These are phyloP conservation scores for Liasis olivaceus DNA, from an alignment of 2,797 vertebrate species.

Conservation along the genomic window DNA sequence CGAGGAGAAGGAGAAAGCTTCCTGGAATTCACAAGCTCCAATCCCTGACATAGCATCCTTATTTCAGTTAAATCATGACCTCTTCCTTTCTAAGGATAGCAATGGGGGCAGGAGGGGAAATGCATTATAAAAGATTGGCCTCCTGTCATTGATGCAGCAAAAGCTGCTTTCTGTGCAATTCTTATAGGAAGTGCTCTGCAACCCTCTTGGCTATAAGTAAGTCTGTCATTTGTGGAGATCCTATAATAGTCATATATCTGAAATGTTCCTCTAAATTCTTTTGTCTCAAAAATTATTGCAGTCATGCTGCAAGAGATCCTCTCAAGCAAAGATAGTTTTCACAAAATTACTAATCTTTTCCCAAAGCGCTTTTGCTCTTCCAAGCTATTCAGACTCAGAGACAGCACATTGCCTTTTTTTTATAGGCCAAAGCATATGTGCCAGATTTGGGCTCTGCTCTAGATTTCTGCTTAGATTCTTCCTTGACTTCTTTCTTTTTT, in stretches of 20 bases:
- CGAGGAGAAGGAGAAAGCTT: not conserved
- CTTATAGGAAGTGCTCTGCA: not conserved
- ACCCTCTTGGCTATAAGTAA: not conserved
- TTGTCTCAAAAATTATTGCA: not conserved
- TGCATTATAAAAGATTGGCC: no score
- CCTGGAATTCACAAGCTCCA: not conserved
- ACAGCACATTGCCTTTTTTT: not conserved
- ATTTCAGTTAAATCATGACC: not conserved
- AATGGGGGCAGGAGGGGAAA: not conserved
- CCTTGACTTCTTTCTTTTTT: no score
- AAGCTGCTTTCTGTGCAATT: not conserved
- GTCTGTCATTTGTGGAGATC: not conserved
- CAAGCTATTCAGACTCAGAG: not conserved
- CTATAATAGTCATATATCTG: not conserved
- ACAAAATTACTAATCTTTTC: not conserved
- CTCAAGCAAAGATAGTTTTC: not conserved
- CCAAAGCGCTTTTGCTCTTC: not conserved
- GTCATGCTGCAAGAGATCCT: not conserved
- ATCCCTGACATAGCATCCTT: not conserved
- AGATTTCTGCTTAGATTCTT: not conserved
- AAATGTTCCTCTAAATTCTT: not conserved
- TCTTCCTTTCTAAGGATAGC: not conserved
- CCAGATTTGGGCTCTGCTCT: not conserved
- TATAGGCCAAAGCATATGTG: not conserved
- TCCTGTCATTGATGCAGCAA: not conserved